phyloP scores from a whole-genome alignment of 2,888 invertebrate species.

The Heterodera filipjevi region DNA sequence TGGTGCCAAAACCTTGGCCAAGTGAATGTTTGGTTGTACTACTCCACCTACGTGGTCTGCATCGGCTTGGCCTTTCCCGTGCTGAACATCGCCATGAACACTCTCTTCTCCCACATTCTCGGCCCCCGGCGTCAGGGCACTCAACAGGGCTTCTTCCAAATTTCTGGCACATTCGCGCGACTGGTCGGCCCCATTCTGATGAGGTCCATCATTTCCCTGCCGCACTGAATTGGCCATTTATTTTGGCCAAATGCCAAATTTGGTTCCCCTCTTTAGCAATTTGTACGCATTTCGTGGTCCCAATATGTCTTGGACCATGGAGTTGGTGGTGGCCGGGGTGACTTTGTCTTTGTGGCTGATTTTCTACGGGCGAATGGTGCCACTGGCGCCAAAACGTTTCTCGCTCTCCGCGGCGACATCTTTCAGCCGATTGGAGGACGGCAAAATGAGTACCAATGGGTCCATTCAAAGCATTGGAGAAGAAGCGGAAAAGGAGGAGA shows the following conservation, averaged over 20 bases:
- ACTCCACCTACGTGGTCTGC: constrained; percentile 30
- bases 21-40: constrained; percentile 43
- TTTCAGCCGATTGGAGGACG: constrained; percentile 10
- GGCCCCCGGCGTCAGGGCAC: constrained; percentile 66
- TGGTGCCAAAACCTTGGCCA: constrained; percentile 38
- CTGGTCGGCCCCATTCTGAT: constrained; percentile 50
- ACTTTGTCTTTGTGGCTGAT: constrained; percentile 37
- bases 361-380: constrained; percentile 41
- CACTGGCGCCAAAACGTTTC: background rate
- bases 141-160: constrained; percentile 53
- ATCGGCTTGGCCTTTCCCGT: constrained; percentile 63
- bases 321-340: constrained; percentile 38
- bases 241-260: background rate
- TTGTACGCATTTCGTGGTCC: constrained; percentile 40
- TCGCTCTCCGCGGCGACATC: constrained; percentile 6
- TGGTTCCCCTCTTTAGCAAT: constrained; percentile 31
- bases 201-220: too few relatives aligned
- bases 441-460: background rate
- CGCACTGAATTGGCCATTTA: background rate
- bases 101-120: constrained; percentile 61
- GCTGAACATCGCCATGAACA: constrained; percentile 66
- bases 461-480: constrained; percentile 3
- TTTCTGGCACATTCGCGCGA: constrained; percentile 46
- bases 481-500: background rate
- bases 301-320: constrained; percentile 45